Conservation (phyloP, 2,888 invertebrate species). For the Tricholauxania praeusta region DNA sequence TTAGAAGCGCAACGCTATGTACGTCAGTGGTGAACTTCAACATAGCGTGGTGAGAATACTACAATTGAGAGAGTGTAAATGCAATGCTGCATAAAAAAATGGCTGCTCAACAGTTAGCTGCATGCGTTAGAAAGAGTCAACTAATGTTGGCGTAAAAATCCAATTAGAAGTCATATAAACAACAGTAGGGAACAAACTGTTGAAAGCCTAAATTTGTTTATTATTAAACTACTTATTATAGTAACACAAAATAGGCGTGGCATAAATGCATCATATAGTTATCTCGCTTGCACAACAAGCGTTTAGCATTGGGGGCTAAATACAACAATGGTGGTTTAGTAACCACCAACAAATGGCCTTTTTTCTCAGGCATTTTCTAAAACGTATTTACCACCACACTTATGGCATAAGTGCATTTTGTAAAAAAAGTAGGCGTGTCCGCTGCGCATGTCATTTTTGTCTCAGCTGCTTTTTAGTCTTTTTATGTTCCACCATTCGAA, state of each 20-base stretch:
- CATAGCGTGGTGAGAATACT: constrained; percentile 31
- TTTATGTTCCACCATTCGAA: constrained; percentile 8
- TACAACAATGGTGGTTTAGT: no score
- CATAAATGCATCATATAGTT: neutral
- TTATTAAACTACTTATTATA: neutral
- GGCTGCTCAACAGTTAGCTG: constrained; percentile 26
- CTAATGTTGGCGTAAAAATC: constrained; percentile 18
- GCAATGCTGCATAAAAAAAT: constrained; percentile 40
- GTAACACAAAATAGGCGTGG: constrained; percentile 18
- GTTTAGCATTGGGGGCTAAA: no score
- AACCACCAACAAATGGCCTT: constrained; percentile 13
- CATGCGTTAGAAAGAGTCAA: neutral
- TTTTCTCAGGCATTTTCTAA: neutral
- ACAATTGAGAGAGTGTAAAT: neutral
- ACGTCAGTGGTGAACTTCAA: neutral
- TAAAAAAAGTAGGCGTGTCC: constrained; percentile 35
- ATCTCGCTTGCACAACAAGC: no score
- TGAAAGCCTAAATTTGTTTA: neutral
- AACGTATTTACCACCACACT: neutral
- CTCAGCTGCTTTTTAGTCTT: constrained; percentile 20
- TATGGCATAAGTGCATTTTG: no score
- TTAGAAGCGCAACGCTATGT: constrained; percentile 21
- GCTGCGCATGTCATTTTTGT: constrained; percentile 39
- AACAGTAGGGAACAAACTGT: neutral
- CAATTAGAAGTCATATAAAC: constrained; percentile 39